Evolutionary conservation across 2,113 vertebrate genomes (phyloP).

Genomic region (Onychostruthus taczanowskii): DNA sequence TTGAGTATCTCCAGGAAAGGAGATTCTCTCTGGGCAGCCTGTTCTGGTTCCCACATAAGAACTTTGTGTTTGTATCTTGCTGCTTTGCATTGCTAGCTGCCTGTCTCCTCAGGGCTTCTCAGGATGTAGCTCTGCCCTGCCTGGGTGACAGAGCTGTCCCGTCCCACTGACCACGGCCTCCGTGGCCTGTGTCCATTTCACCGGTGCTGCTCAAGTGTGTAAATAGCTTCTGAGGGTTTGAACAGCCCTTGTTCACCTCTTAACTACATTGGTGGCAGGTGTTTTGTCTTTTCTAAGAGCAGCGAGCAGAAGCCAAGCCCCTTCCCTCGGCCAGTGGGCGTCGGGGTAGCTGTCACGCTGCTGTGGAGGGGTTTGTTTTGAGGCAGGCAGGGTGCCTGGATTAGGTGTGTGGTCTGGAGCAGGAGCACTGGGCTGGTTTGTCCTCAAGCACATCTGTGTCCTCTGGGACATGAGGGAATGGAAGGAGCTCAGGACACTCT

Average conservation of each 20-base stretch:
- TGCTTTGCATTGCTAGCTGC: not conserved
- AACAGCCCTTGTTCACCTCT: not conserved
- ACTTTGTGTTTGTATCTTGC: not conserved
- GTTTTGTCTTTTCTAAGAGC: not conserved
- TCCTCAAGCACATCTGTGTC: not conserved
- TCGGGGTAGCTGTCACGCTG: fast-evolving
- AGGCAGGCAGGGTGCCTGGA: not conserved
- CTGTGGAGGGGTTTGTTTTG: not conserved
- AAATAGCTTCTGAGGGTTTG: not conserved
- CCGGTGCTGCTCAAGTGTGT: not conserved
- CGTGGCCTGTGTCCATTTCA: not conserved
- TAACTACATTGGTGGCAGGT: not conserved
- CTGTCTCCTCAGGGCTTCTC: not conserved
- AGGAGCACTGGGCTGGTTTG: fast-evolving
- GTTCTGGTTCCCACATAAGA: not conserved
- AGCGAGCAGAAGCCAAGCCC: not conserved
- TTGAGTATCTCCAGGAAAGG: not conserved
- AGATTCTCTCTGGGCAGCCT: not conserved
- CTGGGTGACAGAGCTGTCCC: not conserved
- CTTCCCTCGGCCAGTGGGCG: fast-evolving
- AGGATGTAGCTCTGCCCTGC: not conserved
- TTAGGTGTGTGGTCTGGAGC: fast-evolving
- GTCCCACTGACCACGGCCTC: fast-evolving
- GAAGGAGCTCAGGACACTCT: not conserved
- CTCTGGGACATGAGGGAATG: not conserved